phyloP scores from a whole-genome alignment of 2,888 invertebrate species.

The Rhorus exstirpatorius region DNA sequence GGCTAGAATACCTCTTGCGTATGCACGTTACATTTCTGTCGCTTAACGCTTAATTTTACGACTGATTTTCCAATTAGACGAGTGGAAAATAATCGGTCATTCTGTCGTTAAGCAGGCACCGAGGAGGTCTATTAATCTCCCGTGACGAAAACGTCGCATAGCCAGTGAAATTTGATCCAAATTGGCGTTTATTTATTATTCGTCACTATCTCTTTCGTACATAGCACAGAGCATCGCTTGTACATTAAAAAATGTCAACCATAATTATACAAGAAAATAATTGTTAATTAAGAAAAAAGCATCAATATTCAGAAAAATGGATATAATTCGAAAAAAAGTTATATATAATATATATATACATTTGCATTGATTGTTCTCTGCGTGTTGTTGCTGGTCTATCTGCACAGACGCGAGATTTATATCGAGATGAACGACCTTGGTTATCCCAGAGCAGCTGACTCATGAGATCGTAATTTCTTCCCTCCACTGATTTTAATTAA shows the following conservation, averaged over 20 bases:
- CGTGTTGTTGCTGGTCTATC: no score
- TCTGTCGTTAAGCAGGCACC: conserved; percentile 8
- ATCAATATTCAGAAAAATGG: no score
- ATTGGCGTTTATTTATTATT: not conserved
- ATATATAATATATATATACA: no score
- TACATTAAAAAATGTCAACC: not conserved
- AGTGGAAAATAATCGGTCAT: conserved; percentile 53
- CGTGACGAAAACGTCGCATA: not conserved
- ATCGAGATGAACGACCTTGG: conserved; percentile 61
- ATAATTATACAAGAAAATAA: not conserved
- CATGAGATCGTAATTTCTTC: conserved; percentile 33
- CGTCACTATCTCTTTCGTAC: not conserved
- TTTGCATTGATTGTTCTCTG: no score
- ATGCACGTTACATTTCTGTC: conserved; percentile 12
- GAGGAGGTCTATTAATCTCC: conserved; percentile 31
- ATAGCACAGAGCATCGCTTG: not conserved
- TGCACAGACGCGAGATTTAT: conserved; percentile 34
- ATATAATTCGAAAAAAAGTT: no score
- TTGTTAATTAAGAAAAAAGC: not conserved
- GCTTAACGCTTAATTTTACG: conserved; percentile 52
- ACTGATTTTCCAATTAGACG: conserved; percentile 59
- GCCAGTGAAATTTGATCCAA: conserved; percentile 25
- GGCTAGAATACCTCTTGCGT: not conserved
- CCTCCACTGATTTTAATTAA: conserved; percentile 48
- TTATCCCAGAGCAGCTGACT: conserved; percentile 31